phyloP scores from a whole-genome alignment of 2,888 invertebrate genomes.

The Hyposoter dolosus region DNA sequence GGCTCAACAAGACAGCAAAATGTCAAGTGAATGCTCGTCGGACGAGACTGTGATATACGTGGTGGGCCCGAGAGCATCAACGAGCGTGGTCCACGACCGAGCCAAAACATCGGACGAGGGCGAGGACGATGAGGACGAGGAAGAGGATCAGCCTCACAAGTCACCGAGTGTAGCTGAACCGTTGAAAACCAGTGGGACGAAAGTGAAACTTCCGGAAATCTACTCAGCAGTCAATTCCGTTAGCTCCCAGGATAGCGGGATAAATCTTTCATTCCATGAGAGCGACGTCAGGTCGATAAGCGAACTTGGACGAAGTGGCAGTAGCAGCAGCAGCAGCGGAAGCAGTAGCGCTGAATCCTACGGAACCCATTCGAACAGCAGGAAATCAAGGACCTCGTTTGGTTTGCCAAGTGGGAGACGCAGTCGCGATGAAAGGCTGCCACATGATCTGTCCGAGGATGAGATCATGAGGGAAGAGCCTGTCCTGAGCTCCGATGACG shows the following conservation, averaged over 20 bases:
- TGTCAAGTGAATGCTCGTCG: conserved; percentile 84
- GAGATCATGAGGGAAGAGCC: conserved; percentile 78
- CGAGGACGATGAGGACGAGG: conserved; percentile 32
- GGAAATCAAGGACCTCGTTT: conserved; percentile 72
- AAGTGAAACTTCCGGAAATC: conserved; percentile 86
- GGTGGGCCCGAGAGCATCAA: conserved; percentile 76
- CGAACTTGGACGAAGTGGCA: conserved; percentile 79
- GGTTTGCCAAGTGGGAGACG: conserved; percentile 70
- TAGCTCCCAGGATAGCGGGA: conserved; percentile 92
- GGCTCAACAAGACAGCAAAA: conserved; percentile 82
- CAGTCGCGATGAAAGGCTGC: conserved; percentile 71
- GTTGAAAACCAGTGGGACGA: conserved; percentile 84
- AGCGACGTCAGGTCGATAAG: conserved; percentile 86
- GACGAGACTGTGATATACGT: conserved; percentile 85
- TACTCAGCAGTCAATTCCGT: conserved; percentile 90
- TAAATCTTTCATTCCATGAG: conserved; percentile 91
- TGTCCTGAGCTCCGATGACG: conserved; percentile 65
- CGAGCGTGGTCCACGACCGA: conserved; percentile 55
- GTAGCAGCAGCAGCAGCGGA: conserved; percentile 72
- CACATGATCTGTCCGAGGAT: conserved; percentile 81
- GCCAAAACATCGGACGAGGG: conserved; percentile 67
- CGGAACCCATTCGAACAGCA: conserved; percentile 75
- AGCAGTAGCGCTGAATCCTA: conserved; percentile 81
- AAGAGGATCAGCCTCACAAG: conserved; percentile 84
- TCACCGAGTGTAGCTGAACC: conserved; percentile 81